Evolutionary conservation across 2,113 vertebrate species (phyloP), one percentile per base, ranked within the genome.

Genomic region (Notiomystis cincta): DNA sequence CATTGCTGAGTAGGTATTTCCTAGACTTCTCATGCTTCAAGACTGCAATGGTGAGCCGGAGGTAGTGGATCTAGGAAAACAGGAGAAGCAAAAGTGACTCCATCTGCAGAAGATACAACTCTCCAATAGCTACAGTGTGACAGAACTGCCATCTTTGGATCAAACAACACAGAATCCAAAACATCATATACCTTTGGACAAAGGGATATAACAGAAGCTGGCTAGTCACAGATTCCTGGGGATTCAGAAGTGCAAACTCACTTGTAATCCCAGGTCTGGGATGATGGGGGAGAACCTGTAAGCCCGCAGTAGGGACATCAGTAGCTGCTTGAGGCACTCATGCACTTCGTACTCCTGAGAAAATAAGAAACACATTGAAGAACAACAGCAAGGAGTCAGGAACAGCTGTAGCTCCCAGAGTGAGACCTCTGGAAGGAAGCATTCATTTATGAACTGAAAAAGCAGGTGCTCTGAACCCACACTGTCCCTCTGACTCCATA

Each of bases 231-330:
- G 35, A 58, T 53, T 81, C 71, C 53, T 57, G 44, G n/a, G 72
- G 22, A 75, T 64, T 91, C 76, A 67, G 50, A 93, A 91, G 51
- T 33, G 47, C 37, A 95, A 95, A 91, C 95, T 94, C 82, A 99
- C 99, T 98, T 99, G 99, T 93, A 99, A 98, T 82, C 99, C 98
- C 61, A 99, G 96, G 97, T 99, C 99, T 56, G 99, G 99, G 93
- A 99, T 99, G 89, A 99, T 99, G 65, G 99, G 99, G 5, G 99
- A 99, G 97, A 99, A 99, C 33, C 99, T 98, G 93, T 99, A 99
- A 5, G 99, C 99, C 51, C 99, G 98, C 71, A 99, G 98, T 64
- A 99, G 97, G 11, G 99, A 99, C 99, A 99, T 99, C 99, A 99
- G 98, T 92, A 99, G 95, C 97, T 99, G 99, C 96, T 99, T 99